A percentile compares a stretch with the other conserved stretches of the same genome.
Conservation (phyloP, 2,888 invertebrate genomes). For the Harpagoxenus sublaevis region DNA sequence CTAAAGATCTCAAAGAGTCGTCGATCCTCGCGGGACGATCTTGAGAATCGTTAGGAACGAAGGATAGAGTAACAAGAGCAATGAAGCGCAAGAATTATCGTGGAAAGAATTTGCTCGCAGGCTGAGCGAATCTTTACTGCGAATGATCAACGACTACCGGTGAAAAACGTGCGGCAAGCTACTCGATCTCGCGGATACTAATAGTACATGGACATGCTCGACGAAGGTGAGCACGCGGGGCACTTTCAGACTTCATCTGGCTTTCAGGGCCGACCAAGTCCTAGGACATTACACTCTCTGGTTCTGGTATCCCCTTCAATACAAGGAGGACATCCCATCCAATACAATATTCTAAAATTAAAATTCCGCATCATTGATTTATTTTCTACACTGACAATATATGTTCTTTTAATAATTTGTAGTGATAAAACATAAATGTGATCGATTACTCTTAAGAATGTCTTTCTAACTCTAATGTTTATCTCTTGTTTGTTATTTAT, state of each 20-base stretch:
- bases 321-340: neutral
- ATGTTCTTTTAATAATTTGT: neutral
- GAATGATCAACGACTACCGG: slow-evolving; percentile 39
- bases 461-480: neutral
- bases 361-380: neutral
- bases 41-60: neutral
- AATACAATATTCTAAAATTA: neutral
- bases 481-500: neutral
- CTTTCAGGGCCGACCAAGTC: slow-evolving; percentile 68
- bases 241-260: slow-evolving; percentile 81
- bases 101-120: neutral
- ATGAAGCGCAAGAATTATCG: neutral
- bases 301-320: neutral
- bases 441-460: neutral
- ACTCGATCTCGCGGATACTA: slow-evolving; percentile 82
- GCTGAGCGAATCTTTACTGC: neutral
- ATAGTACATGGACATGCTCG: slow-evolving; percentile 78
- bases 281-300: slow-evolving; percentile 56
- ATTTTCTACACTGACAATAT: neutral
- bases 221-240: slow-evolving; percentile 79
- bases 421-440: neutral
- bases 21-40: slow-evolving; percentile 37
- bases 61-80: slow-evolving; percentile 27
- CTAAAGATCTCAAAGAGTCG: slow-evolving; percentile 10
- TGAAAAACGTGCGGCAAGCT: slow-evolving; percentile 75